Base-by-base conservation (phyloP, 1,140 invertebrate genomes). In the Dendroctonus valens region DNA sequence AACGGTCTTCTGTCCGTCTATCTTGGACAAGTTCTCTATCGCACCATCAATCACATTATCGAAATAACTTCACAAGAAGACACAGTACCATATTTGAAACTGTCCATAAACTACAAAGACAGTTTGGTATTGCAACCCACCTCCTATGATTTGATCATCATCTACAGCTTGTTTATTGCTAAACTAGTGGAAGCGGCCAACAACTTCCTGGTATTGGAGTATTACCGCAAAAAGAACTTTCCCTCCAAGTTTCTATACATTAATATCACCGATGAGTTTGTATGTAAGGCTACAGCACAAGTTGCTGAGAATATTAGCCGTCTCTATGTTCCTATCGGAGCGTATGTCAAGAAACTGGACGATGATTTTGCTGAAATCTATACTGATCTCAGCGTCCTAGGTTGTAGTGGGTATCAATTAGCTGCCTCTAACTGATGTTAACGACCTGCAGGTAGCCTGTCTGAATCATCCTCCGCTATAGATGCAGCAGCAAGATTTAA, bases 11-110 rank as follows among this genome's bases (percentile, higher is more conserved):
- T 86, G 14, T 78, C 79, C 15, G 75, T 82, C n/a, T 80, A 84
- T 76, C 78, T 87, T 7, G 80, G 80, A 15, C 75, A 79, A 55
- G 66, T 79, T 14, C 79, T 85, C 48, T 79, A 81, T 42, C 74
- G 79, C 4, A 85, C 82, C 2, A 81, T 86, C 6, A 74, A 82
- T 12, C 76, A 85, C 63, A 71, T 86, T 26, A 72, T 84, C 7
- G 71, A 77, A 3, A 69, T 83, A 4, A 80, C 84, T 40, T 69
- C 69, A 0, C 72, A 81, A 48, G 69, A 70, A 5, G 63, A 74
- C 2, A 72, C 70, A 3, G 78, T 85, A 15, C 85, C 86, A 5
- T 78, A 80, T 61, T 72, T 87, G 5, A 79, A 80, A 62, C 15
- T 87, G 7, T 75, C 78, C 40, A 72, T 84, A 59, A 76, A 78